These are phyloP conservation scores for Colletes collaris DNA, from an alignment of 2,888 invertebrate genomes.

Conservation along the genomic window DNA sequence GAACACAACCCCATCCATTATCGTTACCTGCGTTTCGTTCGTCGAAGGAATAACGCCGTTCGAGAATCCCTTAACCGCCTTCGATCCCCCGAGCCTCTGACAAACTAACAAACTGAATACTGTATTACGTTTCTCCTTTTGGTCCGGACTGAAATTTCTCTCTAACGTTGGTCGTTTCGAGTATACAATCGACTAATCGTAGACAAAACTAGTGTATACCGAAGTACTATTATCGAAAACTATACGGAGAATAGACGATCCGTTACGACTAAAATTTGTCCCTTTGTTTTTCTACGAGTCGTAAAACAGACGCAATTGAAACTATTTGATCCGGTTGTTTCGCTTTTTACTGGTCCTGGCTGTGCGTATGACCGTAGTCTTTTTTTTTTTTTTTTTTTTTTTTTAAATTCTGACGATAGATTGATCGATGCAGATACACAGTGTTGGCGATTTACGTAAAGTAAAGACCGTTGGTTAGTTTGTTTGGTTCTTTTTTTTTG, in stretches of 20 bases:
- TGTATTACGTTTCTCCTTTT: constrained; percentile 43
- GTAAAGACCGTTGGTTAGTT: not conserved
- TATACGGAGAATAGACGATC: not conserved
- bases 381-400: constrained; percentile 16
- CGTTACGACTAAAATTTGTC: no score
- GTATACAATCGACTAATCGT: constrained; percentile 33
- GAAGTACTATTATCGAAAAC: constrained; percentile 7
- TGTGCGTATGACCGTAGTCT: constrained; percentile 59
- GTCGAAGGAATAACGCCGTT: no score
- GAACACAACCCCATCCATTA: no score
- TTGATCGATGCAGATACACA: constrained; percentile 32
- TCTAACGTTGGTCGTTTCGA: constrained; percentile 59
- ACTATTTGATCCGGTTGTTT: constrained; percentile 8
- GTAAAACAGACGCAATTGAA: not conserved
- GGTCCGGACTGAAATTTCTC: constrained; percentile 50
- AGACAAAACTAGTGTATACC: constrained; percentile 24
- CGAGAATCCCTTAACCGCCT: no score
- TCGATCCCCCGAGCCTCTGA: no score
- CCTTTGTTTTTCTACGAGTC: no score
- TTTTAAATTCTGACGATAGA: not conserved
- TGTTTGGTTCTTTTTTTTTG: not conserved
- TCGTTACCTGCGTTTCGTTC: no score
- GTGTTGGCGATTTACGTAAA: not conserved
- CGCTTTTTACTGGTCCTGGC: constrained; percentile 56
- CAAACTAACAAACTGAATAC: no score